These are phyloP conservation scores for Caenorhabditis sp. DNA, from an alignment of 2,888 invertebrate genomes.

Conservation along the genomic window DNA sequence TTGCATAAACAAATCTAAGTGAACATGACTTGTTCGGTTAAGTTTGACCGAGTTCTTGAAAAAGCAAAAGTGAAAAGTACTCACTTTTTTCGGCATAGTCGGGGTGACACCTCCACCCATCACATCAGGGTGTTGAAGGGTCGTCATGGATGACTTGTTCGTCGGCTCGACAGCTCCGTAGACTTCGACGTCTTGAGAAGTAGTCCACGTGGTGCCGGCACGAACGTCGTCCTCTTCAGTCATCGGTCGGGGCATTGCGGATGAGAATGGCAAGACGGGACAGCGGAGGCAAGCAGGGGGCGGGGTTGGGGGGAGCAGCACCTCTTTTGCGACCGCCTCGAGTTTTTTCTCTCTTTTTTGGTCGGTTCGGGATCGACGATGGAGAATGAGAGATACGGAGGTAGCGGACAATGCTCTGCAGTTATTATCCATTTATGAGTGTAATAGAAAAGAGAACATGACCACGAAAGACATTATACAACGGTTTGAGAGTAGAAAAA, in stretches of 20 bases:
- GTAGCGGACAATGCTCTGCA: constrained; percentile 12
- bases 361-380: not conserved
- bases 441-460: constrained; percentile 8
- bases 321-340: constrained; percentile 55
- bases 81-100: constrained; percentile 60
- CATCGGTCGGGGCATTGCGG: constrained; percentile 51
- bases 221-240: constrained; percentile 54
- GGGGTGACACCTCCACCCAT: constrained; percentile 31
- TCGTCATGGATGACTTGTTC: constrained; percentile 40
- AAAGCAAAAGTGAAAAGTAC: constrained; percentile 18
- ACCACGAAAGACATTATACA: constrained; percentile 5
- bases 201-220: constrained; percentile 45
- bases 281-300: constrained; percentile 14
- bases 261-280: constrained; percentile 7
- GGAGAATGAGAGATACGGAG: constrained; percentile 2
- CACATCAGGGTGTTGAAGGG: constrained; percentile 37
- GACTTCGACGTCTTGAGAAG: constrained; percentile 31
- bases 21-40: no score
- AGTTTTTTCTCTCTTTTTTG: constrained; percentile 19
- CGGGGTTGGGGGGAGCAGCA: constrained; percentile 50
- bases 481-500: not conserved
- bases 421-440: constrained; percentile 12
- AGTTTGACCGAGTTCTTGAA: no score
- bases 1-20: constrained; percentile 9
- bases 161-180: constrained; percentile 45